Conservation (phyloP, 1,140 invertebrate species). For the Lethrus apterus region DNA sequence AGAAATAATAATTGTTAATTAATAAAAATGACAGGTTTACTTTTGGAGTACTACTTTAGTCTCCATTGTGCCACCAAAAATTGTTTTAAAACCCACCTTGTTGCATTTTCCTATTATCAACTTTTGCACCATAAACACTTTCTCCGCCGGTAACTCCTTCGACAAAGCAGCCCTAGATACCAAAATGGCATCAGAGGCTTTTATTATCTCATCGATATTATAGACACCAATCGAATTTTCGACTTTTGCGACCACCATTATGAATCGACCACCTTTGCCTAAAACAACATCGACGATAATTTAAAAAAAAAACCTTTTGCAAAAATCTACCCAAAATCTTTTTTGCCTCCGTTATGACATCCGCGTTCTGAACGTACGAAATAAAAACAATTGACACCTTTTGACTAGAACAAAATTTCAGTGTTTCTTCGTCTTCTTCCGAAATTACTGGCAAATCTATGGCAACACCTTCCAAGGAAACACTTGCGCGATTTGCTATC, state of each 20-base stretch:
- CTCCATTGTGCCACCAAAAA: too few relatives aligned
- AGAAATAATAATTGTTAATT: too few relatives aligned
- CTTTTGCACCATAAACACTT: conserved; percentile 80
- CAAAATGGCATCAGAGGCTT: conserved; percentile 65
- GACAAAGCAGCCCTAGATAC: conserved; percentile 68
- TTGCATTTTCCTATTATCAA: conserved; percentile 72
- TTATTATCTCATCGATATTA: conserved; percentile 67
- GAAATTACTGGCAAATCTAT: conserved; percentile 75
- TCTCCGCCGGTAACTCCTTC: conserved; percentile 73
- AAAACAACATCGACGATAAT: neutral
- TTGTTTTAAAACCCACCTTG: conserved; percentile 39
- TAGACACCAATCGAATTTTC: conserved; percentile 67
- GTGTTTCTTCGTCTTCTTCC: conserved; percentile 67
- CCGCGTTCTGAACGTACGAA: neutral
- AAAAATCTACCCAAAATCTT: conserved; percentile 1
- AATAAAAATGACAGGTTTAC: too few relatives aligned
- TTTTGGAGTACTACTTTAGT: too few relatives aligned
- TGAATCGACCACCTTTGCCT: conserved; percentile 64
- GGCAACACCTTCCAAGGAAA: conserved; percentile 69
- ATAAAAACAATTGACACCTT: conserved; percentile 45
- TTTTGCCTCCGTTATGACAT: neutral
- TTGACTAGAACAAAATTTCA: conserved; percentile 66
- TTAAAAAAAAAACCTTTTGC: conserved; percentile 1
- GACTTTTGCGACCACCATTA: conserved; percentile 68
- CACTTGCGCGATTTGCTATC: conserved; percentile 42